Conservation (phyloP, 2,888 invertebrate genomes). For the Ypsolopha sequella region DNA sequence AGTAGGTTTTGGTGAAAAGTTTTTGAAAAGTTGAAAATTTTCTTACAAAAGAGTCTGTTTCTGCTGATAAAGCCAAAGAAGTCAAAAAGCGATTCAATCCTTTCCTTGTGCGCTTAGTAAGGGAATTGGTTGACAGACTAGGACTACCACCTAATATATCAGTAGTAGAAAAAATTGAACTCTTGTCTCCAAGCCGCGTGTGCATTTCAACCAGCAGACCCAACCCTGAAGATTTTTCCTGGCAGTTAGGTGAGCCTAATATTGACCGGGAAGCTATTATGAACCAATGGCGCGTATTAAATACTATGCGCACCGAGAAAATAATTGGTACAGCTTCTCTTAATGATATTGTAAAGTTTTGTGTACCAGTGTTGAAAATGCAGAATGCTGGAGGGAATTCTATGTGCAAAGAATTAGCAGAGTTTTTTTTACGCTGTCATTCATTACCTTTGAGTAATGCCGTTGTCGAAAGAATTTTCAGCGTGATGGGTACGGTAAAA, state of each 20-base stretch:
- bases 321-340: conserved; percentile 11
- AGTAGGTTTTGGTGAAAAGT: conserved; percentile 11
- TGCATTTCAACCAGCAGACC: conserved; percentile 7
- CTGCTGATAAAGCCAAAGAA: too few species aligned
- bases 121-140: too few species aligned
- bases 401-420: conserved; percentile 8
- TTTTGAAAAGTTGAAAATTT: conserved; percentile 12
- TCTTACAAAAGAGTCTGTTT: conserved; percentile 11
- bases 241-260: conserved; percentile 12
- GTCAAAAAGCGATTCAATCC: too few species aligned
- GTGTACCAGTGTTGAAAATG: conserved; percentile 12
- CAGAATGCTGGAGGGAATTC: conserved; percentile 12
- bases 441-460: conserved; percentile 14
- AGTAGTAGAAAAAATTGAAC: too few species aligned
- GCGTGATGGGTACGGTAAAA: conserved; percentile 11
- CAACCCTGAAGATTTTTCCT: conserved; percentile 12
- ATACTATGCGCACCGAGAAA: conserved; percentile 11
- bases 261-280: too few species aligned
- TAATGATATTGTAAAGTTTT: conserved; percentile 11
- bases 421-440: conserved; percentile 8
- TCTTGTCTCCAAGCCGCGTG: conserved; percentile 2
- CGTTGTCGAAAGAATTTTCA: conserved; percentile 12
- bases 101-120: too few species aligned
- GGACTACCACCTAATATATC: too few species aligned
- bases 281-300: too few species aligned